These are phyloP conservation scores for Cephus nigrinus DNA, from an alignment of 2,888 invertebrate species.

Conservation along the genomic window DNA sequence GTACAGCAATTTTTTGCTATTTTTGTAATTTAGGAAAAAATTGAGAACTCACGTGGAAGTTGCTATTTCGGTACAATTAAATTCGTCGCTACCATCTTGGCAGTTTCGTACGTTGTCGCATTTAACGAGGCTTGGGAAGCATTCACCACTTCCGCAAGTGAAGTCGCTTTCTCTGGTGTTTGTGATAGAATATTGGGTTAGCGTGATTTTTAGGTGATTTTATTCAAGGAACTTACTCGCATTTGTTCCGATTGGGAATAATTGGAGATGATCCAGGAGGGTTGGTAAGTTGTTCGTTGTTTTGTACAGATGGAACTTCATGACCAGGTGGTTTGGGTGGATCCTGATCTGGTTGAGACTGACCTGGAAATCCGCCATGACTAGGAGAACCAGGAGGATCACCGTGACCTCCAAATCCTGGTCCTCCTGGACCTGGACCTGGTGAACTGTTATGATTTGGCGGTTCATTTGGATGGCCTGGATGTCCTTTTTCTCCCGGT, in stretches of 20 bases:
- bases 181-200: background rate
- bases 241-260: background rate
- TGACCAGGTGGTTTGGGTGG: background rate
- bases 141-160: conserved; percentile 33
- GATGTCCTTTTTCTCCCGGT: background rate
- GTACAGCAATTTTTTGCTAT: background rate
- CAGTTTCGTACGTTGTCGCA: conserved; percentile 35
- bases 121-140: conserved; percentile 28
- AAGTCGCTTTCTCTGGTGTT: conserved; percentile 30
- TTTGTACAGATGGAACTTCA: background rate
- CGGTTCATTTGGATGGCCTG: background rate
- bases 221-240: background rate
- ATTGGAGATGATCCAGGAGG: background rate
- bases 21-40: background rate
- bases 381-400: too few species aligned
- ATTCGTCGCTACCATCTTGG: conserved; percentile 35
- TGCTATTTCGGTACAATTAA: conserved; percentile 9
- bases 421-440: too few species aligned
- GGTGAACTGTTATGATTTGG: background rate
- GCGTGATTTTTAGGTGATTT: background rate
- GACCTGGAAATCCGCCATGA: too few species aligned
- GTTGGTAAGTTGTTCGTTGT: background rate
- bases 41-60: background rate
- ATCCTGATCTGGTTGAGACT: too few species aligned
- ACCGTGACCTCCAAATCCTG: too few species aligned